These are phyloP conservation scores for Himalopsyche phryganea DNA, from an alignment of 1,140 invertebrate species.

Conservation along the genomic window DNA sequence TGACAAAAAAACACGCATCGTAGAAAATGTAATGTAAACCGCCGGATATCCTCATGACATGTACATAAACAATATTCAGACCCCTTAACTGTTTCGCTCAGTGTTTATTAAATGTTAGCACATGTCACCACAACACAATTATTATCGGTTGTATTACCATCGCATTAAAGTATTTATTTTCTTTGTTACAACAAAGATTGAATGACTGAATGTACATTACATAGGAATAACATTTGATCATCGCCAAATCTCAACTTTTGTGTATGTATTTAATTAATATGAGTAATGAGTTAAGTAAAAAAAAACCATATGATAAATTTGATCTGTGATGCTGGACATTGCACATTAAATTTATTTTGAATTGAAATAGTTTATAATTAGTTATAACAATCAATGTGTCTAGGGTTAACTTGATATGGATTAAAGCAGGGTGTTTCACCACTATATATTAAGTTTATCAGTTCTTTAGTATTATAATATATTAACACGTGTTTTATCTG, in stretches of 20 bases:
- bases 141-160: conserved; percentile 16
- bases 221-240: conserved; percentile 36
- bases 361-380: conserved; percentile 33
- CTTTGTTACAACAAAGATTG: conserved; percentile 35
- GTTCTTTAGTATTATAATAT: conserved; percentile 24
- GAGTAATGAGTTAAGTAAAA: conserved; percentile 27
- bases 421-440: conserved; percentile 36
- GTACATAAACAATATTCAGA: not conserved
- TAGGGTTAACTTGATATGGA: conserved; percentile 34
- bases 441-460: conserved; percentile 31
- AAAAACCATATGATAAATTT: conserved; percentile 27
- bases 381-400: conserved; percentile 34
- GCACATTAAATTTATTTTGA: conserved; percentile 31
- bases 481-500: conserved; percentile 31
- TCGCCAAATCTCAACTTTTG: conserved; percentile 35
- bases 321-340: conserved; percentile 34
- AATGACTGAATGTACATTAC: conserved; percentile 36
- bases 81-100: conserved; percentile 3
- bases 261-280: conserved; percentile 33
- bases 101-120: conserved; percentile 1
- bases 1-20: conserved; percentile 10
- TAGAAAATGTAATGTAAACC: conserved; percentile 10
- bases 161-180: conserved; percentile 25
- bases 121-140: conserved; percentile 1
- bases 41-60: not conserved